Percentiles rank a stretch among this genome's conserved stretches.
Conservation (phyloP, 2,113 vertebrate species). For the Myiozetetes cayanensis region DNA sequence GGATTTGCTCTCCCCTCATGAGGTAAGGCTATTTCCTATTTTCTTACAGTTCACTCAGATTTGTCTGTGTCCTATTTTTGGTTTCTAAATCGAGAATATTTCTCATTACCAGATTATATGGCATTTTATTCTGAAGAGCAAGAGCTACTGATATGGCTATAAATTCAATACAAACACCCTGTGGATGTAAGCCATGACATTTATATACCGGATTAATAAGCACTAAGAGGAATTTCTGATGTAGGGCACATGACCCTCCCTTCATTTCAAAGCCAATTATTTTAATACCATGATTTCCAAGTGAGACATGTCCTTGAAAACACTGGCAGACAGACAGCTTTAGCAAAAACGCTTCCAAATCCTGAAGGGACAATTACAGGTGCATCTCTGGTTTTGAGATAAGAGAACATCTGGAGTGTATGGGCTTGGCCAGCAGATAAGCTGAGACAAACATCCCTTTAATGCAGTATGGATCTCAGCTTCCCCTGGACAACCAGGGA, state of each 20-base stretch:
- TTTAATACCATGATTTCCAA: background rate
- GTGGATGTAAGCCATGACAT: conserved; percentile 45
- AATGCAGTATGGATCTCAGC: background rate
- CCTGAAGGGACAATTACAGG: background rate
- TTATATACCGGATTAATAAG: conserved; percentile 16
- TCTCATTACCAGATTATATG: conserved; percentile 56
- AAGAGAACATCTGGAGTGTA: background rate
- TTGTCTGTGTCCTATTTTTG: conserved; percentile 1
- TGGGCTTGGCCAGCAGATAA: background rate
- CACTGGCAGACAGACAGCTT: background rate
- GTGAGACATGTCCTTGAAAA: background rate
- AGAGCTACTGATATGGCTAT: conserved; percentile 21
- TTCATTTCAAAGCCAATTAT: conserved; percentile 30
- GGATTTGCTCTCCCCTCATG: background rate
- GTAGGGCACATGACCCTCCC: background rate
- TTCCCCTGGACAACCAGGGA: background rate
- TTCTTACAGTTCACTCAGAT: background rate
- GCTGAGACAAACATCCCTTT: background rate
- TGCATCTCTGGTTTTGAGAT: background rate
- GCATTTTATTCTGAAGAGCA: conserved; percentile 45
- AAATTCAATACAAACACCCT: conserved; percentile 30
- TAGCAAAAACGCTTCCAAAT: background rate
- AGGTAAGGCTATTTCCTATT: background rate
- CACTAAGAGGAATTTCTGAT: conserved; percentile 45
- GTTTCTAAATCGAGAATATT: conserved; percentile 42